phyloP scores from a whole-genome alignment of 2,797 vertebrate genomes.

The Diplodus sargus region DNA sequence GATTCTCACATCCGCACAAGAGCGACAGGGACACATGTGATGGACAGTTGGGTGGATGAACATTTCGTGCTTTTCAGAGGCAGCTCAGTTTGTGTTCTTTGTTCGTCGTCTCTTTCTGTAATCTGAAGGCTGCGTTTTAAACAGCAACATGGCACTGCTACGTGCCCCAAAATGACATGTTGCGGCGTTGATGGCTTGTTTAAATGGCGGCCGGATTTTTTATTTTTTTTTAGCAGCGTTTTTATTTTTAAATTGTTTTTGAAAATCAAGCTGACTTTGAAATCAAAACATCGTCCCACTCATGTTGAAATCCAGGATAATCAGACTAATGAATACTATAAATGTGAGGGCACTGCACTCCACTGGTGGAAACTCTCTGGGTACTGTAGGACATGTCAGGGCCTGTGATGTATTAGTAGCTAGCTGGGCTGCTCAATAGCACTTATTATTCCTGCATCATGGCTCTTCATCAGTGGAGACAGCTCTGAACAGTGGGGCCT shows the following conservation, averaged over 20 bases:
- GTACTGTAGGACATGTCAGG: conserved; percentile 56
- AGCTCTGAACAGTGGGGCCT: conserved; percentile 18
- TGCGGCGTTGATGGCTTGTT: background rate
- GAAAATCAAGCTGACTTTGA: background rate
- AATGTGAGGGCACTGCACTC: background rate
- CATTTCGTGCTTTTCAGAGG: conserved; percentile 39
- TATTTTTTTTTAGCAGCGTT: background rate
- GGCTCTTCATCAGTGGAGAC: conserved; percentile 31
- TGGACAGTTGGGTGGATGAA: conserved; percentile 51
- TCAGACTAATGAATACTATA: conserved; percentile 12
- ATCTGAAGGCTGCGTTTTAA: conserved; percentile 1
- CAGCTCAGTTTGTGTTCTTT: conserved; percentile 36
- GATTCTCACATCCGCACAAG: conserved; percentile 38
- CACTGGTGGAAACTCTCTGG: conserved; percentile 34
- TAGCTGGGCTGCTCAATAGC: conserved; percentile 48
- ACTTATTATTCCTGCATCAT: conserved; percentile 55
- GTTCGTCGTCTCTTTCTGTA: conserved; percentile 3
- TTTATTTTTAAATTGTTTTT: background rate
- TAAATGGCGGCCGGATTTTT: background rate
- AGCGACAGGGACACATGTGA: conserved; percentile 49
- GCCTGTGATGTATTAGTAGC: conserved; percentile 51
- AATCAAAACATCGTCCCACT: background rate
- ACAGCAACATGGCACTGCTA: background rate
- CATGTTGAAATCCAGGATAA: background rate
- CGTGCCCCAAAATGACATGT: background rate